phyloP scores from a whole-genome alignment of 1,140 invertebrate species.

The Dinothrombium tinctorium region DNA sequence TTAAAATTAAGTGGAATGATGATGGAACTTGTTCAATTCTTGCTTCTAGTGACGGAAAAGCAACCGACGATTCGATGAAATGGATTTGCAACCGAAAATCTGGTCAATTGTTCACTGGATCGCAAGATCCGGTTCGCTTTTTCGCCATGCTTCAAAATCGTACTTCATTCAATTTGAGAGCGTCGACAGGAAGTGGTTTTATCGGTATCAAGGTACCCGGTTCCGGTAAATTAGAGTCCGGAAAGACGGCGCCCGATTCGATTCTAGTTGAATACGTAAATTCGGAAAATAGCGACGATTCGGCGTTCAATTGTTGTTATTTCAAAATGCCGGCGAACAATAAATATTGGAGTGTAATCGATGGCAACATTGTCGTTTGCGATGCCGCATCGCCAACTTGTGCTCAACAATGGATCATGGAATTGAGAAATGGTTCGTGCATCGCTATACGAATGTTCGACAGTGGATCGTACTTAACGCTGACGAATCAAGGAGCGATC shows the following conservation, averaged over 20 bases:
- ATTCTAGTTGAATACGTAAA: slow-evolving; percentile 12
- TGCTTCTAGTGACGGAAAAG: neutral
- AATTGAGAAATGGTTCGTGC: slow-evolving; percentile 7
- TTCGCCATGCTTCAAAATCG: slow-evolving; percentile 11
- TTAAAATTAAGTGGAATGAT: slow-evolving; percentile 10
- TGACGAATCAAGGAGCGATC: slow-evolving; percentile 10
- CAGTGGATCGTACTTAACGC: slow-evolving; percentile 7
- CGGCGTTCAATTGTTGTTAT: slow-evolving; percentile 9
- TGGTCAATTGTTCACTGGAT: slow-evolving; percentile 10
- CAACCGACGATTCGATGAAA: neutral
- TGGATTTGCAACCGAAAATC: slow-evolving; percentile 12
- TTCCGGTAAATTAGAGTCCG: slow-evolving; percentile 10
- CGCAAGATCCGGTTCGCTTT: slow-evolving; percentile 9
- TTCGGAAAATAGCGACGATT: slow-evolving; percentile 3
- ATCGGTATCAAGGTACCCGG: slow-evolving; percentile 10
- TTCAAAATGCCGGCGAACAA: slow-evolving; percentile 10
- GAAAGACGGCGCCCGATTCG: slow-evolving; percentile 12
- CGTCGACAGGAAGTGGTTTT: slow-evolving; percentile 7
- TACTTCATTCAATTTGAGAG: slow-evolving; percentile 9
- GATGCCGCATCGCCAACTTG: slow-evolving; percentile 6
- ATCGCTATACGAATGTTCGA: slow-evolving; percentile 10
- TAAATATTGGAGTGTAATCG: slow-evolving; percentile 11
- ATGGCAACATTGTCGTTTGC: slow-evolving; percentile 5
- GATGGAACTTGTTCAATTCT: slow-evolving; percentile 11
- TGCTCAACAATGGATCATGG: slow-evolving; percentile 11